These are phyloP conservation scores for Tyrophagus putrescentiae DNA, from an alignment of 1,140 invertebrate species.

Conservation along the genomic window DNA sequence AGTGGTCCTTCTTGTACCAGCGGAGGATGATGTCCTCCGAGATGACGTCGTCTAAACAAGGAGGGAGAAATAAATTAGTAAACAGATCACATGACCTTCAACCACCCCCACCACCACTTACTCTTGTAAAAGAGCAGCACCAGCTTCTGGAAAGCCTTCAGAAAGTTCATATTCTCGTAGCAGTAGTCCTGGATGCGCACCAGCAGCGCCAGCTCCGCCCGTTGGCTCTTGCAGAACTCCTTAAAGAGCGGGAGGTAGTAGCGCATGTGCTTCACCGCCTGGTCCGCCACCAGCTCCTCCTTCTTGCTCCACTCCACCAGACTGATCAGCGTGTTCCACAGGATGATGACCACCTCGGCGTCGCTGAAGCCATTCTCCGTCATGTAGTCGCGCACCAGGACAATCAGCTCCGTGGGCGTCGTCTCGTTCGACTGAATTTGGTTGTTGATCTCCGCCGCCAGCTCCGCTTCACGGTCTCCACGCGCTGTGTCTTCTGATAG, in stretches of 20 bases:
- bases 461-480: conserved; percentile 62
- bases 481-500: conserved; percentile 41
- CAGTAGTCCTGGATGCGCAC: conserved; percentile 89
- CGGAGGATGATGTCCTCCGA: conserved; percentile 62
- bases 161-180: conserved; percentile 96
- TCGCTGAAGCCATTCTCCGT: conserved; percentile 62
- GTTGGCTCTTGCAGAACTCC: conserved; percentile 60
- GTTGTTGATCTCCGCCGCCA: conserved; percentile 56
- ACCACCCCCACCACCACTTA: conserved; percentile 35
- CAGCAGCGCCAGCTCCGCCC: conserved; percentile 69
- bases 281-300: conserved; percentile 84
- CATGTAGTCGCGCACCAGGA: conserved; percentile 69
- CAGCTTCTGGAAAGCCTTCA: conserved; percentile 95
- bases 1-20: conserved; percentile 61
- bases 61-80: conserved; percentile 76
- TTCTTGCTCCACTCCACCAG: conserved; percentile 96
- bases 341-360: conserved; percentile 60
- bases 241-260: conserved; percentile 66
- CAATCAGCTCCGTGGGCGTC: conserved; percentile 59
- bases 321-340: conserved; percentile 85
- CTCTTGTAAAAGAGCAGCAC: conserved; percentile 87
- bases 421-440: conserved; percentile 61
- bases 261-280: conserved; percentile 75
- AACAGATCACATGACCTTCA: conserved; percentile 35
- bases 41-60: conserved; percentile 63